Conservation (phyloP, 2,888 invertebrate species). For the Hyalella azteca region DNA sequence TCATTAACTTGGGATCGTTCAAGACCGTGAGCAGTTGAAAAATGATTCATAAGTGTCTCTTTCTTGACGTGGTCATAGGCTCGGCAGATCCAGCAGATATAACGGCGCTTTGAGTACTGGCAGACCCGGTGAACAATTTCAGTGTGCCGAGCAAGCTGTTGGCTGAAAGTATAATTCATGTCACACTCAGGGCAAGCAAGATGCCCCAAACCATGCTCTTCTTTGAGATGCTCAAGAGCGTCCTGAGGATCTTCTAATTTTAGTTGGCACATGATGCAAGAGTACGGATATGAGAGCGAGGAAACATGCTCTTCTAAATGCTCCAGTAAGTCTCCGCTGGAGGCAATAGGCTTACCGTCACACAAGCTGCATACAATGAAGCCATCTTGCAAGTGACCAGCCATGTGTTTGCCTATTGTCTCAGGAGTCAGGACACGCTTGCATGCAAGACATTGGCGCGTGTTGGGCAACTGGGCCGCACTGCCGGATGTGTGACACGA, state of each 20-base stretch:
- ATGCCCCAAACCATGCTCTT: slow-evolving; percentile 56
- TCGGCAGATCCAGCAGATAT: slow-evolving; percentile 58
- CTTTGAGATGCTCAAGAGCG: slow-evolving; percentile 55
- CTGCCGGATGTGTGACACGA: slow-evolving; percentile 36
- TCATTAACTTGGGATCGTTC: slow-evolving; percentile 52
- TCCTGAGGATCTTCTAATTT: slow-evolving; percentile 39
- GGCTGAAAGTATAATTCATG: slow-evolving; percentile 57
- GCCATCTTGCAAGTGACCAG: slow-evolving; percentile 54
- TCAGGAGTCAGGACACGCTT: slow-evolving; percentile 51
- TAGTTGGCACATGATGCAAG: slow-evolving; percentile 50
- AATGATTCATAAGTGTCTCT: slow-evolving; percentile 58
- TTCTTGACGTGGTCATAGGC: slow-evolving; percentile 58
- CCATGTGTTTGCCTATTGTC: slow-evolving; percentile 56
- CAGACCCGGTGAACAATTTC: slow-evolving; percentile 58
- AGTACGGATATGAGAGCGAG: slow-evolving; percentile 43
- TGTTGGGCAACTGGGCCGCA: slow-evolving; percentile 20
- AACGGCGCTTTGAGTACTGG: slow-evolving; percentile 53
- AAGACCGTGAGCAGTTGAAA: slow-evolving; percentile 53
- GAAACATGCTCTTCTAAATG: slow-evolving; percentile 54
- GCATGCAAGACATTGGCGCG: slow-evolving; percentile 55
- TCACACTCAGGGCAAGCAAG: slow-evolving; percentile 53
- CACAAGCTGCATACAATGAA: slow-evolving; percentile 54
- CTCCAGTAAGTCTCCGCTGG: slow-evolving; percentile 53
- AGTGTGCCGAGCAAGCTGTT: slow-evolving; percentile 56
- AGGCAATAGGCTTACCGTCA: slow-evolving; percentile 53